phyloP scores from a whole-genome alignment of 2,888 invertebrate species.

The Eucriotettix oculatus region DNA sequence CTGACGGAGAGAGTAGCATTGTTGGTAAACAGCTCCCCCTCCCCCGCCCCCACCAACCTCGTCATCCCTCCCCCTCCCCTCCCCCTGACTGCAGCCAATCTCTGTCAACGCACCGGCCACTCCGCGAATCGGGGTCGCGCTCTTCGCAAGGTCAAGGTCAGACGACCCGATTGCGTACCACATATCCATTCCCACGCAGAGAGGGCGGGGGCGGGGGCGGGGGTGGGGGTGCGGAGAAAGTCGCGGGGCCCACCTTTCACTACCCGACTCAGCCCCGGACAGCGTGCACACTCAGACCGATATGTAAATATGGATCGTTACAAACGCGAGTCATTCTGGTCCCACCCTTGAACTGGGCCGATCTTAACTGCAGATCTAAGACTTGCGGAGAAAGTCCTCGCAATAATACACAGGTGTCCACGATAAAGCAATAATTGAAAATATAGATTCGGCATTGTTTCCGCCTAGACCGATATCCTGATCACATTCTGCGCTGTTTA shows the following conservation, averaged over 20 bases:
- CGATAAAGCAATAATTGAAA: too few relatives aligned
- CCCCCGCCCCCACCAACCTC: neutral
- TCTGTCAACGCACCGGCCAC: neutral
- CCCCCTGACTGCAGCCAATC: neutral
- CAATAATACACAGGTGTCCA: too few relatives aligned
- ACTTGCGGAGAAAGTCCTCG: too few relatives aligned
- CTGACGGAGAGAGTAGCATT: neutral
- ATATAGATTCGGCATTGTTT: too few relatives aligned
- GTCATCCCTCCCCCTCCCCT: neutral
- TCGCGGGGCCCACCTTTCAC: neutral
- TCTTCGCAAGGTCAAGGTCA: neutral
- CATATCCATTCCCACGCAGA: neutral
- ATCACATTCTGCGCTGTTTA: too few relatives aligned
- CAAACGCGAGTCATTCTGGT: too few relatives aligned
- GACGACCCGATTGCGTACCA: neutral
- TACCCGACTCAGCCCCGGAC: neutral
- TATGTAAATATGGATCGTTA: too few relatives aligned
- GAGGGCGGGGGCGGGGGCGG: neutral
- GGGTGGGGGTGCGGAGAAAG: neutral
- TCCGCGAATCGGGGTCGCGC: neutral
- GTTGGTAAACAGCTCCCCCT: neutral
- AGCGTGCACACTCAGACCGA: neutral
- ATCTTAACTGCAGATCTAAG: too few relatives aligned
- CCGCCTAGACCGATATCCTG: too few relatives aligned
- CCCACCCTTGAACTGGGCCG: too few relatives aligned